phyloP scores from a whole-genome alignment of 2,888 invertebrate species.

The Tiliacea aurago region DNA sequence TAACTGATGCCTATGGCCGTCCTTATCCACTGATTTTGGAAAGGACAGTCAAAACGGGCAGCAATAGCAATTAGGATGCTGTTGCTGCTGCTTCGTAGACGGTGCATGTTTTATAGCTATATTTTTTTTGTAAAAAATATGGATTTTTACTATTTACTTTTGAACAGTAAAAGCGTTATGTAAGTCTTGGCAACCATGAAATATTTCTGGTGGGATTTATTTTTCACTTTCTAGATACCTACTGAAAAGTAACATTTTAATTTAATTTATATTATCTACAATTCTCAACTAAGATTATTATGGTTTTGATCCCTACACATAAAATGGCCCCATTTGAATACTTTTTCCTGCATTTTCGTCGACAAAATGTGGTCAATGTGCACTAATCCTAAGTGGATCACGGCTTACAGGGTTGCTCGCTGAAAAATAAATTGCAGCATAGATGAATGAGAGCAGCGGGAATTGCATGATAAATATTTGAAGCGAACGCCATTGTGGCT shows the following conservation, averaged over 20 bases:
- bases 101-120: too few relatives aligned
- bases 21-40: too few relatives aligned
- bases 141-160: too few relatives aligned
- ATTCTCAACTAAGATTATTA: background rate
- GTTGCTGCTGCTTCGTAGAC: too few relatives aligned
- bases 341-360: constrained; percentile 3
- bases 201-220: background rate
- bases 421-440: constrained; percentile 80
- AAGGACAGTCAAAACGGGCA: too few relatives aligned
- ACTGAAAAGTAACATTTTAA: background rate
- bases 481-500: constrained; percentile 70
- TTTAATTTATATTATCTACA: background rate
- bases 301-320: background rate
- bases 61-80: too few relatives aligned
- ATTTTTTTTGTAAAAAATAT: too few relatives aligned
- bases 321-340: background rate
- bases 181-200: too few relatives aligned
- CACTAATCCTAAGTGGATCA: constrained; percentile 64
- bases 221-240: background rate
- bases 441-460: constrained; percentile 79
- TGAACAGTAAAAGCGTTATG: too few relatives aligned
- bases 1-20: too few relatives aligned
- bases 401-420: constrained; percentile 60
- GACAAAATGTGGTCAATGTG: constrained; percentile 48
- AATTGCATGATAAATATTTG: constrained; percentile 82